Base-by-base conservation (phyloP, 2,113 vertebrate species). In the Tringa solitaria region DNA sequence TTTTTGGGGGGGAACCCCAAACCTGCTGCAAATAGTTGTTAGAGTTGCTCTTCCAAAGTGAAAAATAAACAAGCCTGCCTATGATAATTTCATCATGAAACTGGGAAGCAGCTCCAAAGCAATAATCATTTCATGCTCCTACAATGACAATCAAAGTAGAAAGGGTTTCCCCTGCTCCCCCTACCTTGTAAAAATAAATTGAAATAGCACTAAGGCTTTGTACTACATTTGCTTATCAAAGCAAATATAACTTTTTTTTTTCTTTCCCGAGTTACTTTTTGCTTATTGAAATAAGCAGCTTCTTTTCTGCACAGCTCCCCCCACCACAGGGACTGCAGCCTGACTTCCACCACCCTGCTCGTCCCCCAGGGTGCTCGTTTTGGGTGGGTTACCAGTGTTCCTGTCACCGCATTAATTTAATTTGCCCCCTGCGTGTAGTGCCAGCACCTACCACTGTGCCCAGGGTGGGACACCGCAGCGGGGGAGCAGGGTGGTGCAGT, bases 401-500 rank as follows among this genome's bases (percentile, higher is more conserved):
- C 59, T 28, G 33, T 54, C 45, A 51, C 59, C 48, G 68, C 57
- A 50, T 18, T 50, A 3, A 32, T 60, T 18, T 50, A 3, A 32
- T 60, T 5, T 64, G 22, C 50, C 28, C 33, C 2, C 54, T 24
- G 32, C 3, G 4, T n/a, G 60, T 19, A 37, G 33, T 14, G n/a
- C 54, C 74, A 84, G 26, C 26, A 39, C 19, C 50, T 50, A 22
- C 41, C n/a, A 8, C 32, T 18, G 67, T 2, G 33, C 37, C 18
- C 24, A 72, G 48, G 46, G 10, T 33, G 37, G 65, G 23, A 51
- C 21, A 27, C 16, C 6, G 8, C 14, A 20, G 39, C 32, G 5
- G 39, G 35, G 28, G 14, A 82, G 14, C 0, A 1, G 53, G 35
- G 5, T 17, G 17, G 3, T 14, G 20, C 3, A 61, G 21, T 19